These are phyloP conservation scores for Hycleus phaleratus DNA, from an alignment of 1,140 invertebrate species.

Conservation along the genomic window DNA sequence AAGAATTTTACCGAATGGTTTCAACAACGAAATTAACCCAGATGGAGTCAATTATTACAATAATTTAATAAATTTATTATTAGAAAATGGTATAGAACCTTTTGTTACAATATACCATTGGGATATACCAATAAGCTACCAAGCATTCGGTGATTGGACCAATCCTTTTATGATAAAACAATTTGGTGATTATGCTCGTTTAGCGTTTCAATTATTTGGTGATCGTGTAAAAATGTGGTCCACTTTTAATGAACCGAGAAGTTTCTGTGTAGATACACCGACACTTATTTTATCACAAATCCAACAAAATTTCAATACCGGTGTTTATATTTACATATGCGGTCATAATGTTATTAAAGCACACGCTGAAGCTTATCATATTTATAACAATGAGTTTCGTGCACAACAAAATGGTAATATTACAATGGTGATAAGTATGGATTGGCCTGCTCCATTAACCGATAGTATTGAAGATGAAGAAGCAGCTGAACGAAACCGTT, in stretches of 20 bases:
- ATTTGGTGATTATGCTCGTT: slow-evolving; percentile 36
- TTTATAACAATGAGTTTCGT: slow-evolving; percentile 45
- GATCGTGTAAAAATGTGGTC: slow-evolving; percentile 46
- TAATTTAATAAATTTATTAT: slow-evolving; percentile 43
- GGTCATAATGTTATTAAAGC: slow-evolving; percentile 47
- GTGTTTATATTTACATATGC: slow-evolving; percentile 46
- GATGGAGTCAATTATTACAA: slow-evolving; percentile 49
- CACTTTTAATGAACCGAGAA: slow-evolving; percentile 37
- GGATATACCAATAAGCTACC: slow-evolving; percentile 33
- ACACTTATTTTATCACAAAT: slow-evolving; percentile 38
- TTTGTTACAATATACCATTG: slow-evolving; percentile 44
- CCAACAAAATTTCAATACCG: slow-evolving; percentile 31
- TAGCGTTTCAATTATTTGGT: slow-evolving; percentile 45
- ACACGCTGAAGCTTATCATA: slow-evolving; percentile 35
- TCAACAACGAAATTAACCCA: slow-evolving; percentile 43
- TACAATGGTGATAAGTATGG: slow-evolving; percentile 14
- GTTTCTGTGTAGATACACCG: slow-evolving; percentile 33
- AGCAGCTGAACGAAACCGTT: not conserved
- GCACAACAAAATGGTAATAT: slow-evolving; percentile 28
- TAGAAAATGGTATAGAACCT: slow-evolving; percentile 43
- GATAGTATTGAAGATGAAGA: slow-evolving; percentile 1
- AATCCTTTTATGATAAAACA: slow-evolving; percentile 34
- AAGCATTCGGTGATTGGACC: slow-evolving; percentile 47
- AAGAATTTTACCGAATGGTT: slow-evolving; percentile 48
- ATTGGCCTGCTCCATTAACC: slow-evolving; percentile 14